Base-by-base conservation (phyloP, 2,888 invertebrate genomes). In the Drosophila buzzatii region DNA sequence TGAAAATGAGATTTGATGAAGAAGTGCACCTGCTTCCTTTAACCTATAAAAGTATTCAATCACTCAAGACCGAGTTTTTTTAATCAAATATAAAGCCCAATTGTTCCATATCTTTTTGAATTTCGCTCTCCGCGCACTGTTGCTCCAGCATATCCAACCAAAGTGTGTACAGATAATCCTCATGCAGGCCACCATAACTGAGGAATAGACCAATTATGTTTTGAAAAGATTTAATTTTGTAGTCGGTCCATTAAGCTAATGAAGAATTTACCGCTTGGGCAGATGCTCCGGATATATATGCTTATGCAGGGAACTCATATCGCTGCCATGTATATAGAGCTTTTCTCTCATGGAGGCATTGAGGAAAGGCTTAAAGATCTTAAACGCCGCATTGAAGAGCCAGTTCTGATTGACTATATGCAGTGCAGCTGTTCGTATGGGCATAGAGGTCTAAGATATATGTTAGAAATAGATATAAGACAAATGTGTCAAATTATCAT, bases 401-500 rank as follows among this genome's bases (percentile, higher is more conserved):
- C 97, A 97, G 1, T 96, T 96, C 90, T 97, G 96, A 91, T 97
- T 96, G 41, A 97, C 94, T 58, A 97, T 94, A 92, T 97, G 97
- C 64, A 97, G 95, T 0, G 96, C 96, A 76, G 96, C 93, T 0
- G 96, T 96, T 58, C 95, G 95, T 88, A 96, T 94, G 0, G 97
- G 97, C 91, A 96, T 96, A 61, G 96, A 95, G 0, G 96, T 95
- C 96, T 96, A 92, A 10, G 94, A 82, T 55, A 51, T 31, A 20
- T 14, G 2, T 6, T 3, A 6, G 37, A 82, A 58, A 52, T 27
- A 6, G 41, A 12, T 18, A 6, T 12, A 7, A 16, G 4, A 0
- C 35, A 1, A 31, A n/a, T 10, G 20, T 53, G 14, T 14, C 2
- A 27, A 9, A 53, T 9, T 27, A n/a, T n/a, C 1, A 10, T 3